These are phyloP conservation scores for Acrocyrtus sp. DNA, from an alignment of 2,888 invertebrate species.

Conservation along the genomic window DNA sequence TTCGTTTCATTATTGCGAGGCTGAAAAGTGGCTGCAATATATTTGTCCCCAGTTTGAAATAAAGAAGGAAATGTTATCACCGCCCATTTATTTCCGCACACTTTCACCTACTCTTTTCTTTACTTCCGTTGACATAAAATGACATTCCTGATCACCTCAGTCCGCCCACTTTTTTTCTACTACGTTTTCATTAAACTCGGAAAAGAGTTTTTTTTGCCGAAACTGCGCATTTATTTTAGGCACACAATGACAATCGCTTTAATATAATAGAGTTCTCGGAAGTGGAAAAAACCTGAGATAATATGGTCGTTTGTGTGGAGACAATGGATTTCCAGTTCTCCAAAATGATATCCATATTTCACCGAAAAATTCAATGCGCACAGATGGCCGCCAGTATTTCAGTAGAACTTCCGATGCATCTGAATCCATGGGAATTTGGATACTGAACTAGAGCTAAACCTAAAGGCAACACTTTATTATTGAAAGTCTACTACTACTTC, in stretches of 20 bases:
- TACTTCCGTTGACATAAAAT: background rate
- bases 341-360: conserved; percentile 37
- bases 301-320: too few relatives aligned
- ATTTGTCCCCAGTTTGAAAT: too few relatives aligned
- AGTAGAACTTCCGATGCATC: background rate
- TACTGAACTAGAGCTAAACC: too few relatives aligned
- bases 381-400: background rate
- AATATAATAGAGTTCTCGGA: background rate
- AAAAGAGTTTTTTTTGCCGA: background rate
- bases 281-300: too few relatives aligned
- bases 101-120: conserved; percentile 3
- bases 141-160: conserved; percentile 17
- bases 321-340: conserved; percentile 28
- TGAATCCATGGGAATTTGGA: too few relatives aligned
- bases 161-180: background rate
- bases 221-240: background rate
- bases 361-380: conserved; percentile 25
- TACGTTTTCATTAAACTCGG: conserved; percentile 5
- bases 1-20: too few relatives aligned
- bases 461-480: too few relatives aligned
- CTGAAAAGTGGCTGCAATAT: too few relatives aligned
- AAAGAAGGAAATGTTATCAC: too few relatives aligned
- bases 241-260: too few relatives aligned
- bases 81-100: conserved; percentile 18
- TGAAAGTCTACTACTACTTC: too few relatives aligned